A percentile compares a stretch with the other conserved stretches of the same genome.
Conservation (phyloP, 2,888 invertebrate genomes). For the Timema podura region DNA sequence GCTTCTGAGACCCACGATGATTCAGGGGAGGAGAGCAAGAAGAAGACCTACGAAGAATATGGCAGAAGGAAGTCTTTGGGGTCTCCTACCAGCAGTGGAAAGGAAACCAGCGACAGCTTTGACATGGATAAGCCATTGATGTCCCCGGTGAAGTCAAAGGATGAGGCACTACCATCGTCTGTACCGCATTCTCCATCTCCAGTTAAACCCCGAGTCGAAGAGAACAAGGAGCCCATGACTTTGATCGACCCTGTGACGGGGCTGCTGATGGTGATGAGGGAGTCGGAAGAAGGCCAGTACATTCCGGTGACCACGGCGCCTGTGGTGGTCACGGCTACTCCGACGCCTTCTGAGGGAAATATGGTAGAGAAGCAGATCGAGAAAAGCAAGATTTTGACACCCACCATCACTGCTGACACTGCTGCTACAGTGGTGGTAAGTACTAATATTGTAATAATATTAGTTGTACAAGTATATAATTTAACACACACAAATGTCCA, state of each 20-base stretch:
- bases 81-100: constrained; percentile 31
- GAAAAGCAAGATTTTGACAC: too few species aligned
- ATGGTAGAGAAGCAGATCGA: too few species aligned
- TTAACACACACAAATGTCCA: too few species aligned
- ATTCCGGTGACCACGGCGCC: constrained; percentile 48
- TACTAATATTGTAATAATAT: too few species aligned
- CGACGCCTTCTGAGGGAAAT: too few species aligned
- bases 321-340: not conserved
- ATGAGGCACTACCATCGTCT: constrained; percentile 1
- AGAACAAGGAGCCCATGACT: constrained; percentile 56
- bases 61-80: constrained; percentile 30
- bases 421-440: too few species aligned
- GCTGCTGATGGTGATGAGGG: constrained; percentile 63
- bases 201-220: constrained; percentile 31
- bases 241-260: constrained; percentile 73
- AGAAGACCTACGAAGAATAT: constrained; percentile 12
- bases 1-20: constrained; percentile 29
- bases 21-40: constrained; percentile 47
- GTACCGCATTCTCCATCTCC: constrained; percentile 26
- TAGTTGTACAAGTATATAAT: too few species aligned
- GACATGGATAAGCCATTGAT: constrained; percentile 37
- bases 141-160: constrained; percentile 1
- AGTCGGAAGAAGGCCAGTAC: constrained; percentile 66
- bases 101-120: constrained; percentile 32
- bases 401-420: too few species aligned